A percentile compares a stretch with the other conserved stretches of the same genome.
These are phyloP conservation scores for Podotricha telesiphe DNA, from an alignment of 2,888 invertebrate species.

Conservation along the genomic window DNA sequence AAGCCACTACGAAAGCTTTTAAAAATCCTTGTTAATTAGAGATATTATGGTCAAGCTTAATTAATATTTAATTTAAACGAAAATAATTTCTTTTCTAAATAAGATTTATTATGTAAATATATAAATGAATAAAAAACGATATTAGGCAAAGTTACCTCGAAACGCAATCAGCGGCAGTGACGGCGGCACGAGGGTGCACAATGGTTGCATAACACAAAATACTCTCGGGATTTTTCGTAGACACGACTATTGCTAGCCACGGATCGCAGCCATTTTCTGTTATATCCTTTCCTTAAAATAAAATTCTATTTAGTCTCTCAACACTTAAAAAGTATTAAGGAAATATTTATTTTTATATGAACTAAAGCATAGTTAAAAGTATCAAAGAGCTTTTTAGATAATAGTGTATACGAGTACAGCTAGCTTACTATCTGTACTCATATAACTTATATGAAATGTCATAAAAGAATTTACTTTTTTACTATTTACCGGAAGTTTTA, in stretches of 20 bases:
- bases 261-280: slow-evolving; percentile 63
- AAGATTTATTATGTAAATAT: background rate
- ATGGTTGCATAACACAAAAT: slow-evolving; percentile 72
- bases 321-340: background rate
- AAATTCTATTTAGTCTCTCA: background rate
- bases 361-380: too few species aligned
- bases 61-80: too few species aligned
- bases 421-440: too few species aligned
- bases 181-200: slow-evolving; percentile 68
- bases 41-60: too few species aligned
- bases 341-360: too few species aligned
- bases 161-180: slow-evolving; percentile 71
- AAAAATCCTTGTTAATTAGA: too few species aligned
- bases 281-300: slow-evolving; percentile 53
- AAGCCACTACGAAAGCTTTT: too few species aligned
- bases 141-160: slow-evolving; percentile 44
- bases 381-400: too few species aligned
- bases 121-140: background rate
- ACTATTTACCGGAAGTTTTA: slow-evolving; percentile 25
- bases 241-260: slow-evolving; percentile 67
- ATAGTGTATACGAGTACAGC: too few species aligned
- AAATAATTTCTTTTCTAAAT: too few species aligned
- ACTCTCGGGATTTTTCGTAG: slow-evolving; percentile 58
- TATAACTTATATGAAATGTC: background rate
- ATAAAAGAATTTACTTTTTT: background rate